phyloP scores from a whole-genome alignment of 2,888 invertebrate genomes.

The Tetheella fluctuosa region DNA sequence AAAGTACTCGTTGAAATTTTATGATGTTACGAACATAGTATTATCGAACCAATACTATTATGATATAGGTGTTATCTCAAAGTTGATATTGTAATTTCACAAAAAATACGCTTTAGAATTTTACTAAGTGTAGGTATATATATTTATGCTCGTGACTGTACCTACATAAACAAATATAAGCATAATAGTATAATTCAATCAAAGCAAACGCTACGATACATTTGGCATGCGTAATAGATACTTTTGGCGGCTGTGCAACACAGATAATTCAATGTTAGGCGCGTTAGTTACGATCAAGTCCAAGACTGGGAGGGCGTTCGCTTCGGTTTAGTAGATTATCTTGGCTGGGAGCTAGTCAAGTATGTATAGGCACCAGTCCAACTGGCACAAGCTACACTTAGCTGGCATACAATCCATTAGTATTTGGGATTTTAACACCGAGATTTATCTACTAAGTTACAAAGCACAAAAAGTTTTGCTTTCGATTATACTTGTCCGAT shows the following conservation, averaged over 20 bases:
- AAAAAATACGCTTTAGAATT: too few species aligned
- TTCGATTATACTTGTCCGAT: slow-evolving; percentile 20
- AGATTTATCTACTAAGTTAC: slow-evolving; percentile 60
- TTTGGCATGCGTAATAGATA: slow-evolving; percentile 1
- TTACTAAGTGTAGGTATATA: too few species aligned
- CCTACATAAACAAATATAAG: too few species aligned
- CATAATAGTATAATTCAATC: not conserved
- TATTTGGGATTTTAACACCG: slow-evolving; percentile 61
- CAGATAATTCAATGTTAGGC: slow-evolving; percentile 53
- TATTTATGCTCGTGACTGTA: too few species aligned
- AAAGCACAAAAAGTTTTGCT: slow-evolving; percentile 41
- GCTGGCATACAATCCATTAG: slow-evolving; percentile 72
- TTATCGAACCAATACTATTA: too few species aligned
- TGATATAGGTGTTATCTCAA: too few species aligned
- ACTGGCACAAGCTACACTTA: slow-evolving; percentile 65
- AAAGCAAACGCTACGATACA: not conserved
- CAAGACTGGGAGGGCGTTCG: slow-evolving; percentile 49
- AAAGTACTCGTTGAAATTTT: too few species aligned
- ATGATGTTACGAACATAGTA: too few species aligned
- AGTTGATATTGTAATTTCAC: too few species aligned
- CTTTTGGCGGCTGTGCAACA: slow-evolving; percentile 37
- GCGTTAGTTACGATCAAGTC: slow-evolving; percentile 46
- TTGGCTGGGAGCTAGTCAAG: slow-evolving; percentile 56
- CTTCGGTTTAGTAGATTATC: slow-evolving; percentile 65
- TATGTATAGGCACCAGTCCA: slow-evolving; percentile 68